Evolutionary conservation across 2,797 vertebrate genomes (phyloP).

Genomic region (Fistularia tabacaria): DNA sequence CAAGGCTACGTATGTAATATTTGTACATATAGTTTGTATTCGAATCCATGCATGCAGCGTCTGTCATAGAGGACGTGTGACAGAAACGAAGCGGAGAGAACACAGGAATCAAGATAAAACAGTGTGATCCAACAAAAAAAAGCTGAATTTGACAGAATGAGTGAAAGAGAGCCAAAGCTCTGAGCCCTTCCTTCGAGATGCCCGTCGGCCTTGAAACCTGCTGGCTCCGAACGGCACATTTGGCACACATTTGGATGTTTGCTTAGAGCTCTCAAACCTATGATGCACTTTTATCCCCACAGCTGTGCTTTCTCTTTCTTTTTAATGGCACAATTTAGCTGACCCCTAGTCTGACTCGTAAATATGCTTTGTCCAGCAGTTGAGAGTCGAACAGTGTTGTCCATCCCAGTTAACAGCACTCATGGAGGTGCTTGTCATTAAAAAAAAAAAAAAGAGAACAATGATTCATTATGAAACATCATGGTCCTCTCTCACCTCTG

Average conservation of each 20-base stretch:
- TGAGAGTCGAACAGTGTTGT: slow-evolving; percentile 3
- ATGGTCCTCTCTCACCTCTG: slow-evolving; percentile 22
- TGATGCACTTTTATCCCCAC: slow-evolving; percentile 24
- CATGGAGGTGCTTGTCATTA: slow-evolving; percentile 6
- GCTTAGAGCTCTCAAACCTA: slow-evolving; percentile 37
- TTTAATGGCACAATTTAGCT: slow-evolving; percentile 24
- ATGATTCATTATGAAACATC: slow-evolving; percentile 32
- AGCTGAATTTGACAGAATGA: slow-evolving; percentile 38
- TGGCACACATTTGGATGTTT: slow-evolving; percentile 41
- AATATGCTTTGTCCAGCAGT: slow-evolving; percentile 4
- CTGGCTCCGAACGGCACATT: slow-evolving; percentile 53
- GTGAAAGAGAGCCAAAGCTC: slow-evolving; percentile 50
- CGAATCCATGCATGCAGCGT: neutral
- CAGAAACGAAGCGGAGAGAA: slow-evolving; percentile 18
- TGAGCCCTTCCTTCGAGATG: slow-evolving; percentile 36
- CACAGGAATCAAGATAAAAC: slow-evolving; percentile 26
- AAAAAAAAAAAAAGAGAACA: slow-evolving; percentile 6
- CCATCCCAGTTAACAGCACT: slow-evolving; percentile 12
- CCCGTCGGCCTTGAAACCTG: slow-evolving; percentile 57
- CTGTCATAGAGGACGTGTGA: slow-evolving; percentile 17
- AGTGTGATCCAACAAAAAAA: slow-evolving; percentile 3
- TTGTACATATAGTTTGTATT: slow-evolving; percentile 3
- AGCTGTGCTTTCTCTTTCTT: slow-evolving; percentile 21
- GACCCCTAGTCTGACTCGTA: slow-evolving; percentile 16
- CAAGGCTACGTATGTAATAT: slow-evolving; percentile 6